A percentile compares a stretch with the other conserved stretches of the same genome.
Conservation (phyloP, 2,797 vertebrate genomes). For the Dendrocincla fuliginosa region DNA sequence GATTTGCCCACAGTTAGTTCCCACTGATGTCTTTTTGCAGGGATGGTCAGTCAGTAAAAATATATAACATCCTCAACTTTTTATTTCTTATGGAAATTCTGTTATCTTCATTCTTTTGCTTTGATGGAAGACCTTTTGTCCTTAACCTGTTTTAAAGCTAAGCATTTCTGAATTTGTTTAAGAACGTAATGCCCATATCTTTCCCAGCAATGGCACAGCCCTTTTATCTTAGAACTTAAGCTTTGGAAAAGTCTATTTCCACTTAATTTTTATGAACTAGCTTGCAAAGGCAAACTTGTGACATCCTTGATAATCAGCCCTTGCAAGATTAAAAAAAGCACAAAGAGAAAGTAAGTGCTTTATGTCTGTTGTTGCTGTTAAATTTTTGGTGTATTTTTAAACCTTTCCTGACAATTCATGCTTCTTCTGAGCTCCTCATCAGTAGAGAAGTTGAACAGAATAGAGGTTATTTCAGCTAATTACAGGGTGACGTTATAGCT, state of each 20-base stretch:
- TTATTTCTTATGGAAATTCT: slow-evolving; percentile 4
- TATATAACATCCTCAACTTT: neutral
- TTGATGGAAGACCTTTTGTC: neutral
- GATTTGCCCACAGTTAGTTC: neutral
- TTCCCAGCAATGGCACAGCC: neutral
- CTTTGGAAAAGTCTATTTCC: neutral
- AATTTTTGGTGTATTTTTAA: slow-evolving; percentile 44
- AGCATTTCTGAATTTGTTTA: neutral
- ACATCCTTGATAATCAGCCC: neutral
- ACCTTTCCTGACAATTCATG: neutral
- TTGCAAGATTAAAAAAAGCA: neutral
- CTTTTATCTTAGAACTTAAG: neutral
- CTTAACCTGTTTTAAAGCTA: neutral
- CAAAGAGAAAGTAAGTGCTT: neutral
- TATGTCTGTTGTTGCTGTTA: neutral
- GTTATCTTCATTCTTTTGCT: neutral
- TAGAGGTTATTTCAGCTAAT: slow-evolving; percentile 51
- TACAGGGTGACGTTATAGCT: slow-evolving; percentile 20
- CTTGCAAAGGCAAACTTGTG: neutral
- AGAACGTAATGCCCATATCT: neutral
- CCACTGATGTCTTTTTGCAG: neutral
- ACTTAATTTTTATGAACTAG: neutral
- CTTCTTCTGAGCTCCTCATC: slow-evolving; percentile 24
- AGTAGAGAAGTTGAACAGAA: neutral
- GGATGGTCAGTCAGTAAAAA: neutral